Evolutionary conservation across 2,113 vertebrate genomes (phyloP).

Genomic region (Corythornis cristatus): DNA sequence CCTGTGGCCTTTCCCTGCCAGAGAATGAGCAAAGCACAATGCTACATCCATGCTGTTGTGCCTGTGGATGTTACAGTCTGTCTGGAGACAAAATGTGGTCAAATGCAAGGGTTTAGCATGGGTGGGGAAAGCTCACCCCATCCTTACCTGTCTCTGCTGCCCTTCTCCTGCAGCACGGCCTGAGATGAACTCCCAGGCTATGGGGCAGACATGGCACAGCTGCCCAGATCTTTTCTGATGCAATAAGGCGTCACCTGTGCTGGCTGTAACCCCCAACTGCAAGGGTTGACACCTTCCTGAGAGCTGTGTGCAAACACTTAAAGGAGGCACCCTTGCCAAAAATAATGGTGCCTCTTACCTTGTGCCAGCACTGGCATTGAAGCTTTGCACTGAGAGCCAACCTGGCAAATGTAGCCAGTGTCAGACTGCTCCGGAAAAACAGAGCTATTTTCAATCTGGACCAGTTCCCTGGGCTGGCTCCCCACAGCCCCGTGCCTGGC

Average conservation of each 20-base stretch:
- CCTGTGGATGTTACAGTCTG: constrained; percentile 78
- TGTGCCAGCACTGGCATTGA: constrained; percentile 33
- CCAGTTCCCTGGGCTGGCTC: constrained; percentile 1
- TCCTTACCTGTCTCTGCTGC: neutral
- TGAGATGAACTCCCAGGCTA: neutral
- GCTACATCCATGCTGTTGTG: constrained; percentile 79
- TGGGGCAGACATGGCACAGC: neutral
- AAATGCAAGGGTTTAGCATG: neutral
- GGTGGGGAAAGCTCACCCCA: neutral
- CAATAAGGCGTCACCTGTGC: neutral
- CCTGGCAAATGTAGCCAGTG: constrained; percentile 37
- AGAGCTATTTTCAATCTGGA: constrained; percentile 55
- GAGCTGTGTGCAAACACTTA: neutral
- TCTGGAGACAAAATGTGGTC: constrained; percentile 79
- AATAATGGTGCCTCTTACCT: constrained; percentile 29
- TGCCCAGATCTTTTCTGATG: neutral
- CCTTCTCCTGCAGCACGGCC: neutral
- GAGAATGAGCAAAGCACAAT: constrained; percentile 60
- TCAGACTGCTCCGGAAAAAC: constrained; percentile 48
- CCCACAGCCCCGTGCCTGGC: neutral
- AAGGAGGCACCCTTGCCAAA: constrained; percentile 13
- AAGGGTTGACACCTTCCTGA: constrained; percentile 9
- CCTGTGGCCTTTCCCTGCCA: constrained; percentile 49
- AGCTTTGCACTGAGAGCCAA: neutral
- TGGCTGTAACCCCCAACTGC: neutral